Base-by-base conservation (phyloP, 2,888 invertebrate species). In the Rhagophthalmus giganteus region DNA sequence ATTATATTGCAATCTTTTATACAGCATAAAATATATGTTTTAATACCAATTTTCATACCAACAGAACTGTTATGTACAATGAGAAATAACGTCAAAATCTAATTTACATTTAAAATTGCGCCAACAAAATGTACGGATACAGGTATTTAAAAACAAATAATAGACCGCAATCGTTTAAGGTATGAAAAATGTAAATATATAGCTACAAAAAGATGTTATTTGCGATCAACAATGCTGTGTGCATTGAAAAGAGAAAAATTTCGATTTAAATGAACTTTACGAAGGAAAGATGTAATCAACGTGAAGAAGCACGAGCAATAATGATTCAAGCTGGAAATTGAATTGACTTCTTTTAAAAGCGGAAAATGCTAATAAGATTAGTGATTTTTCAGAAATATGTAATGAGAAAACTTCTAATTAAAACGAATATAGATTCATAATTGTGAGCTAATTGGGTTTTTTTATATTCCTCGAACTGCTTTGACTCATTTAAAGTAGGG, bases 311-410 rank as follows among this genome's bases (percentile, higher is more conserved):
- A 34, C 10, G 30, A 38, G 49, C 38, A 44, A 25, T n/a, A n/a
- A n/a, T 32, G 49, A 44, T 50, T 50, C 24, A 31, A 37, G 20
- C 31, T 50, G 51, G 47, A 58, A 60, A 58, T 58, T 58, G 58
- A 58, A 58, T 58, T 55, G 52, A 54, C 55, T 57, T 49, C 49
- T 45, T 41, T 30, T 48, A 48, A 60, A 57, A 51, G 49, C 57
- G 50, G 55, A 40, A 44, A 55, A 60, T 57, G 58, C 41, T 58
- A 60, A 60, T 60, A 57, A 57, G 55, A 60, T 60, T 57, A 53
- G 45, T 33, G 38, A 47, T 47, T 53, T 54, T 55, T 42, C 49
- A 45, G 33, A 45, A 54, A 46, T 46, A 45, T 40, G 42, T 45
- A 50, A 49, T 40, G 49, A 54, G 49, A 45, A 54, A 53, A 53